Evolutionary conservation across 2,888 invertebrate species (phyloP), one percentile per base, ranked within the genome.

Genomic region (Mellilla xanthometata): DNA sequence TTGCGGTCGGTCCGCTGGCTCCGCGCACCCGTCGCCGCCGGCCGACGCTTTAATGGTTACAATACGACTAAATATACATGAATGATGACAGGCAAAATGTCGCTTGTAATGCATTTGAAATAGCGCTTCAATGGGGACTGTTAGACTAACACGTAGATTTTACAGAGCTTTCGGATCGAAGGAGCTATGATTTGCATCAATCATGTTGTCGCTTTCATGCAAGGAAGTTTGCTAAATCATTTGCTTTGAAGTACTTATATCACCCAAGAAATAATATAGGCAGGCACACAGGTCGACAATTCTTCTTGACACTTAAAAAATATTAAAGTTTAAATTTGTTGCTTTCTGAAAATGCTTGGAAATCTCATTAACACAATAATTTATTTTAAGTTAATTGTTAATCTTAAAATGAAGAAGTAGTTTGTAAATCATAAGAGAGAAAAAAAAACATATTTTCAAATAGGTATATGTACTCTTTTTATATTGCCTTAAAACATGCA

Each of bases 1-100:
- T 80, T 83, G 85, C 69, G 83, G 86, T 62, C 58, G 58, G 27
- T 34, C 23, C 11, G 3, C 12, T 38, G 44, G n/a, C 49, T 51
- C 53, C 56, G 56, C 24, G 61, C 13, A 31, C 34, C 60, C 62
- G 60, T 66, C 66, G 72, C 72, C 68, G 54, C 58, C 41, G 66
- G 72, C 67, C 56, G 53, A 52, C 56, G 56, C 60, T 60, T 61
- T 72, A 72, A 74, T 75, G 65, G 70, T 58, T 60, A 56, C 66
- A 62, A 62, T 66, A 62, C 49, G 48, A 54, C 57, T 62, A 63
- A 65, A 63, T 60, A 57, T 66, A 70, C 66, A 68, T 57, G 54
- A 39, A 58, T 51, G 52, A 54, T 63, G 66, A 64, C 63, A 64
- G 58, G 46, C 54, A 52, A 56, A 48, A 54, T 49, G 45, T 54